Evolutionary conservation across 2,888 invertebrate species (phyloP), one percentile per base, ranked within the genome.

Genomic region (Heterodera filipjevi): DNA sequence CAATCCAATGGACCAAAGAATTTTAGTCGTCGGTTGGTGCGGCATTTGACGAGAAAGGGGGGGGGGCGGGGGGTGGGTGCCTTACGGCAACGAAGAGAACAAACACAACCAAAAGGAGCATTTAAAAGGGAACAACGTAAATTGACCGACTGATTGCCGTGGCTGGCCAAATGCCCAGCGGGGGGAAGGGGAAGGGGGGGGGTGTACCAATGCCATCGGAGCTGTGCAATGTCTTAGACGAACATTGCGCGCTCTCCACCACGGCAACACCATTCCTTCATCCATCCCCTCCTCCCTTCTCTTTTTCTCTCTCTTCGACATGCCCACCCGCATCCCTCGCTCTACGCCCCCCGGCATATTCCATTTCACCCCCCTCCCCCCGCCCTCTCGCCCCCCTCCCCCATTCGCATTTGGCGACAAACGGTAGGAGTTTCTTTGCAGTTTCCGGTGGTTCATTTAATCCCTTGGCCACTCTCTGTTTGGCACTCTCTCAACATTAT

Each of bases 331-430:
- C 53, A 19, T n/a, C 59, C n/a, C 72, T 30, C 59, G 8, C 59
- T 39, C 14, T 6, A 32, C 32, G 8, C 35, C 59, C 33, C 22
- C 49, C 16, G 22, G 22, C 35, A 3, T 73, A 16, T 22, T 73
- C 64, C 8, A 8, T 44, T n/a, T 46, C 64, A 19, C 44, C 32
- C 49, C 64, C 64, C 22, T n/a, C 33, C 33, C 19, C 19, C 49
- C 10, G 3, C 19, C 32, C 72, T 30, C 35, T 35, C 8, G 22
- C 44, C 27, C 44, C 30, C 30, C 32, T 35, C 46, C 30, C 30
- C 16, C 27, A 71, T 46, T 16, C 71, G 30, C 30, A 71, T 30
- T 71, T 71, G 53, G 3, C 30, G 71, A 32, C 59, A 59, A 59
- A 59, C 59, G n/a, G 59, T 59, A 39, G 59, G 59, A 59, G 10